Conservation (phyloP, 2,797 vertebrate genomes). For the Poecilia picta region DNA sequence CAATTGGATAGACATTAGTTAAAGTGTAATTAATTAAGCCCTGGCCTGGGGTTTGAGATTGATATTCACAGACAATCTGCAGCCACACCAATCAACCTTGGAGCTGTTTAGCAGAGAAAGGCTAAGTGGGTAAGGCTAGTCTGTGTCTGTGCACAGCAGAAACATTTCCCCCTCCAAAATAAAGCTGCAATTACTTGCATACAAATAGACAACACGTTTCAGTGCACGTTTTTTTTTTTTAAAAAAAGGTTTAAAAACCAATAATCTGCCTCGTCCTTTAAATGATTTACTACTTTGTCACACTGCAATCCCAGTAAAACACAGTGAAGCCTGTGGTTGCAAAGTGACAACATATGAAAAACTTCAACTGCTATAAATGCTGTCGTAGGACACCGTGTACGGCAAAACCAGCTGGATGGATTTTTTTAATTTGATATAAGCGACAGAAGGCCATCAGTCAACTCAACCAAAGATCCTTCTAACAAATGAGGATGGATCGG, state of each 20-base stretch:
- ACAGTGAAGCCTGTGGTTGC: not conserved
- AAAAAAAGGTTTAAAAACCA: not conserved
- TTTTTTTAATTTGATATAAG: constrained; percentile 26
- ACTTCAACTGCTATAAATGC: not conserved
- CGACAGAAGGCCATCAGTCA: constrained; percentile 34
- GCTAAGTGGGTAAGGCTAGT: not conserved
- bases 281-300: not conserved
- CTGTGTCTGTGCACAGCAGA: not conserved
- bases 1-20: not conserved
- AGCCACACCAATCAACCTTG: not conserved
- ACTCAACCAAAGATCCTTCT: constrained; percentile 6
- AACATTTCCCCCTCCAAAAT: not conserved
- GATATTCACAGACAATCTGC: not conserved
- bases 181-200: not conserved
- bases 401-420: constrained; percentile 9
- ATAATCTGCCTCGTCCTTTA: not conserved
- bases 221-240: not conserved
- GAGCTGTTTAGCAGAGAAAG: not conserved
- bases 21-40: not conserved
- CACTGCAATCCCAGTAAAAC: not conserved
- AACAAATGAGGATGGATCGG: constrained; percentile 25
- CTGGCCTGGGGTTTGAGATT: not conserved
- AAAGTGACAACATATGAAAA: not conserved
- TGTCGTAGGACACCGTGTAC: not conserved
- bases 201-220: not conserved